Evolutionary conservation across 2,888 invertebrate genomes (phyloP), one percentile per base, ranked within the genome.

Genomic region (Tricholauxania praeusta): DNA sequence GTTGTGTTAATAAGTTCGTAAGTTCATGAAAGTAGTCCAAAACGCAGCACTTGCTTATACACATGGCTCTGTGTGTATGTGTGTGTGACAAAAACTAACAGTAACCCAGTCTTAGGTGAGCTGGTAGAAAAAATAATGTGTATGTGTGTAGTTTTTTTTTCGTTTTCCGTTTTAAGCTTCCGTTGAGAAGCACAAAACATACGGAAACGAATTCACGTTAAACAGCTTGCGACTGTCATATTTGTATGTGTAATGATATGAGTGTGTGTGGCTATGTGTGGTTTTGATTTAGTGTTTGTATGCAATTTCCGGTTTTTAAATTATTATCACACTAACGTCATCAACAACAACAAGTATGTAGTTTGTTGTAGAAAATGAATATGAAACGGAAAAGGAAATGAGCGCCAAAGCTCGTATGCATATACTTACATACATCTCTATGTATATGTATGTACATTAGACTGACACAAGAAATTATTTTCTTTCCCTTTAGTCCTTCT

Each of bases 251-350:
- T 57, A 57, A 32, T 48, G 15, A 48, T 15, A 22, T 17, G 7
- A 28, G 14, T 49, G 32, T 15, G 66, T 59, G 59, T 22, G 57
- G 22, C 12, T 19, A 59, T 68, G 68, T 59, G 68, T 8, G 19
- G 39, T 8, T 22, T 52, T 62, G 62, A 62, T 19, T 70, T 52
- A 39, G 60, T 62, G 62, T 70, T 39, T 32, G 68, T 72, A 72
- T 72, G 67, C 64, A 17, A 71, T 72, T 76, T 75, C 76, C 73
- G 72, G 74, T 53, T 70, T 72, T 72, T 75, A 72, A 75, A 72
- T 74, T 72, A 72, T 74, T 72, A 77, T 74, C 73, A 70, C 73
- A 74, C 70, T 63, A 62, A 63, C 70, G 28, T 28, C 28, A 70
- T 53, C 66, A 62, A 48, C 57, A 62, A 60, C 59, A 63, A 22